Evolutionary conservation across 2,888 invertebrate species (phyloP), one percentile per base, ranked within the genome.

Genomic region (Zhuqinia jingwanae): DNA sequence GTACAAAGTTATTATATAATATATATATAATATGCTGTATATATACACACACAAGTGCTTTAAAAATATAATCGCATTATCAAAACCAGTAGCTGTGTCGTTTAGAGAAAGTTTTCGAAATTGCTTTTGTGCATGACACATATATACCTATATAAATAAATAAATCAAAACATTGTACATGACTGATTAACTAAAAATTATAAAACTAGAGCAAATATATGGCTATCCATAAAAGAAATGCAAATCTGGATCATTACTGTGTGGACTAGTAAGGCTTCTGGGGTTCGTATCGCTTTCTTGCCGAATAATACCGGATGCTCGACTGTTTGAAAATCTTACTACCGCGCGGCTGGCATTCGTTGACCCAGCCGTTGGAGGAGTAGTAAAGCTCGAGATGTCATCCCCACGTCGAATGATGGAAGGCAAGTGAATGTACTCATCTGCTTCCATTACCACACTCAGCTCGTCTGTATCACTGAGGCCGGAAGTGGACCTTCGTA

Each of bases 211-310:
- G 25, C 22, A 58, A 58, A 25, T 15, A 50, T 50, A 42, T 50
- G 25, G 50, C 70, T 87, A 90, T 85, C 89, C 90, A 79, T 89
- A 90, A 76, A 88, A 90, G 85, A 90, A 90, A 83, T 90, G 89
- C 36, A 88, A 75, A 89, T 89, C 88, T 75, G 84, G 80, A 58
- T 88, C 89, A 65, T 88, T 78, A 81, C 87, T 86, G 68, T 89
- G 88, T 58, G 76, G 86, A 78, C 88, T 88, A 88, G 88, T 89
- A 85, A 90, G 88, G 85, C 89, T 88, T 86, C 87, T 85, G 17
- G 90, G 90, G 81, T 88, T 88, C 25, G 90, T 90, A 45, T 90
- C 90, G 63, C 89, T 89, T 73, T 90, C 90, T 65, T 87, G 88
- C 70, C 88, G 84, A 58, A 85, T 60, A 47, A 90, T 87, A 83